Base-by-base conservation (phyloP, 2,888 invertebrate species). In the Aplocera efformata region DNA sequence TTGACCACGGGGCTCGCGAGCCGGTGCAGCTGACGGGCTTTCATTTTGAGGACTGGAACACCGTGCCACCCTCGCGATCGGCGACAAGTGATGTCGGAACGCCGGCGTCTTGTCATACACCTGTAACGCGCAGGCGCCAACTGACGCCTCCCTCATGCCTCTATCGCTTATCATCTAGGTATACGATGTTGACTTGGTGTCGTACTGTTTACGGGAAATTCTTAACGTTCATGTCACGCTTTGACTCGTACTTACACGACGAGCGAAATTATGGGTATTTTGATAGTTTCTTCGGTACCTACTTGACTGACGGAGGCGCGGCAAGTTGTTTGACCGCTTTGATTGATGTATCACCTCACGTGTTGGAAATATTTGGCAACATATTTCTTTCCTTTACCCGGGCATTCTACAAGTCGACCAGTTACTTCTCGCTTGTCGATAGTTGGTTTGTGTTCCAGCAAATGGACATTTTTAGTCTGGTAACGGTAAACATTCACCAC, bases 121-220 rank as follows among this genome's bases (percentile, higher is more conserved):
- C 51, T 48, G 22, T 56, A 58, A 60, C 72, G 80, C 85, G 86
- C 88, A 83, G 53, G 82, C 84, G 86, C 65, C 56, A 66, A 84
- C 82, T 81, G 67, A 62, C 61, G 59, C 63, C 64, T 56, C 63
- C 60, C 56, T 58, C 60, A 51, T 58, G 56, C 63, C 60, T 61
- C 60, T 53, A 52, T 51, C 61, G 60, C 64, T 74, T 84, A 80
- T 81, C 79, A 68, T 49, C 52, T 73, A 69, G 67, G 67, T 67
- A 49, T 67, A 60, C 64, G 58, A 54, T 72, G 72, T 81, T 80
- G 80, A 72, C 74, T 65, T 59, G 63, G 45, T 78, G 76, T 80
- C 74, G 79, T 60, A 46, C 11, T 25, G 36, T 47, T 60, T 66
- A 62, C 59, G 62, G 59, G 66, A 67, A 67, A 67, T 57, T 56